phyloP scores from a whole-genome alignment of 1,140 invertebrate species.

The Brachionus asplanchnoidis region DNA sequence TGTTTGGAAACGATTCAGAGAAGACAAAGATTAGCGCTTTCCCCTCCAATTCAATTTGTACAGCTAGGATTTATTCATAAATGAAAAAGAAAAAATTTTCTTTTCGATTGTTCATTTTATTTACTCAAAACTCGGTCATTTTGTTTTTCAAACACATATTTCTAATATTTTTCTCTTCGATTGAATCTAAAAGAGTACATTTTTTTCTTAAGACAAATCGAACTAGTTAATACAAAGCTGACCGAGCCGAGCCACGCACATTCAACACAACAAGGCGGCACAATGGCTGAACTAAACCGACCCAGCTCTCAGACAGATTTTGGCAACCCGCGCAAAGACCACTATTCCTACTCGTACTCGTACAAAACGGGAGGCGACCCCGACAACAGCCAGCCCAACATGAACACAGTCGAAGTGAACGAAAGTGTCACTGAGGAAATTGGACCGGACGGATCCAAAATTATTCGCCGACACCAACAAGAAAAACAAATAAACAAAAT shows the following conservation, averaged over 20 bases:
- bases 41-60: constrained; percentile 23
- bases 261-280: background rate
- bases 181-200: background rate
- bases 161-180: background rate
- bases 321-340: constrained; percentile 38
- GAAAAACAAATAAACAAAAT: constrained; percentile 39
- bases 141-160: background rate
- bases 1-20: background rate
- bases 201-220: constrained; percentile 4
- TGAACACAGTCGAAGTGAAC: constrained; percentile 40
- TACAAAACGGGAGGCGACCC: constrained; percentile 13
- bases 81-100: background rate
- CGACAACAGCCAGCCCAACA: background rate
- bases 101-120: background rate
- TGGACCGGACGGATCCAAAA: constrained; percentile 38
- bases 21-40: constrained; percentile 33
- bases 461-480: constrained; percentile 37
- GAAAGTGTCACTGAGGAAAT: constrained; percentile 40
- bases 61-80: constrained; percentile 22
- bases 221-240: background rate
- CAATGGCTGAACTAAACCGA: constrained; percentile 7
- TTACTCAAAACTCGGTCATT: constrained; percentile 30
- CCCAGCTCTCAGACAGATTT: background rate
- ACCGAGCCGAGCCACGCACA: background rate
- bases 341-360: constrained; percentile 34